Percentiles rank a stretch among this genome's conserved stretches.
These are phyloP conservation scores for Xyrauchen texanus DNA, from an alignment of 2,113 vertebrate species.

Conservation along the genomic window DNA sequence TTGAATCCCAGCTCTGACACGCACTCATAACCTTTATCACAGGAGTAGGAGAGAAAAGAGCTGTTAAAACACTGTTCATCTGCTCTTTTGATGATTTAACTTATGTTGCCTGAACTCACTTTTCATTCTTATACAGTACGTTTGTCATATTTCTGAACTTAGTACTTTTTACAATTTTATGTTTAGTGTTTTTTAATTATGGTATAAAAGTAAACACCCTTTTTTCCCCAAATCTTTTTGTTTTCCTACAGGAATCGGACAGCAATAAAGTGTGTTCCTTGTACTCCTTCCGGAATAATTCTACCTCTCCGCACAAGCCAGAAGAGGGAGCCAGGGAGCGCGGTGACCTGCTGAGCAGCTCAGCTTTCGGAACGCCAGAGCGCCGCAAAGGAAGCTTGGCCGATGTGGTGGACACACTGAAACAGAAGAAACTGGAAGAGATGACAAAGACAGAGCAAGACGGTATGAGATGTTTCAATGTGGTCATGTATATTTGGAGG, in stretches of 20 bases:
- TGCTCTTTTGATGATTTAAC: no score
- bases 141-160: background rate
- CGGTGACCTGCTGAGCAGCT: slow-evolving; percentile 91
- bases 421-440: slow-evolving; percentile 99
- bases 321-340: slow-evolving; percentile 97
- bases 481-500: no score
- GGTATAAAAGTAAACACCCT: background rate
- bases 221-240: slow-evolving; percentile 16
- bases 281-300: slow-evolving; percentile 99
- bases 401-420: slow-evolving; percentile 97
- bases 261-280: slow-evolving; percentile 99
- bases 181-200: no score
- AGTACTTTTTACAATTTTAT: background rate
- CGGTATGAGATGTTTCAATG: slow-evolving; percentile 72
- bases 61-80: no score
- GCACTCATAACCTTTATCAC: slow-evolving; percentile 67
- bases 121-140: no score
- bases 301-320: slow-evolving; percentile 98
- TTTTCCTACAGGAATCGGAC: slow-evolving; percentile 91
- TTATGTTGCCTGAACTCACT: no score
- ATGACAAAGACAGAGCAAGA: slow-evolving; percentile 99
- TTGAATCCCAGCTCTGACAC: slow-evolving; percentile 70
- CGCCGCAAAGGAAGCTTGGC: slow-evolving; percentile 98
- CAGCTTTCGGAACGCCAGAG: slow-evolving; percentile 95
- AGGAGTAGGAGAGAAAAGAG: no score